phyloP scores from a whole-genome alignment of 2,888 invertebrate genomes.

The Tetragnatha montana region DNA sequence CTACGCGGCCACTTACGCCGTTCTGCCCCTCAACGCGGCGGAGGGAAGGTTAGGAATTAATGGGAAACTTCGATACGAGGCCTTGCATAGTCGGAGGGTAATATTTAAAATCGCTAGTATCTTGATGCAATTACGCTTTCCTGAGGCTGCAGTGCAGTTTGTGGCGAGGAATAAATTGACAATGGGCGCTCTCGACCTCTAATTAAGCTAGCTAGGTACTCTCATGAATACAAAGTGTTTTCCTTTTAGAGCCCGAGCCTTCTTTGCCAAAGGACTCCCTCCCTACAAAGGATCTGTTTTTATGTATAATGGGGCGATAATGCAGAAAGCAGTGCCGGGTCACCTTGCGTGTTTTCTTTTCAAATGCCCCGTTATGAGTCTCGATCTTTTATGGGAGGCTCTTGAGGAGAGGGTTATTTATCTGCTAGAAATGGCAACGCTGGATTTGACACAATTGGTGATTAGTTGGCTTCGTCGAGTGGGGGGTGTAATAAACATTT shows the following conservation, averaged over 20 bases:
- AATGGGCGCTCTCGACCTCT: conserved; percentile 65
- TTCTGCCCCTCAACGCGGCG: conserved; percentile 37
- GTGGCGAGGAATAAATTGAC: conserved; percentile 69
- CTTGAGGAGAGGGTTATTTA: not conserved
- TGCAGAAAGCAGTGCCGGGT: not conserved
- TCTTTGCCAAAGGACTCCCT: conserved; percentile 26
- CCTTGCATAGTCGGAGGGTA: conserved; percentile 62
- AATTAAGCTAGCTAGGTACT: conserved; percentile 62
- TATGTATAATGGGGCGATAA: conserved; percentile 47
- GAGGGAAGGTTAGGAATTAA: conserved; percentile 64
- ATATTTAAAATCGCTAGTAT: conserved; percentile 68
- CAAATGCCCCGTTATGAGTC: not conserved
- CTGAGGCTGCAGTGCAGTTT: conserved; percentile 66
- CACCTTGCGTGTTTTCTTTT: not conserved
- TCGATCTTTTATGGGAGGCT: not conserved
- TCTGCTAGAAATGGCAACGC: not conserved
- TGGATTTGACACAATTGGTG: not conserved
- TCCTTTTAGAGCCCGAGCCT: no score
- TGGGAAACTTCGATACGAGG: conserved; percentile 63
- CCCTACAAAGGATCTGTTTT: conserved; percentile 27
- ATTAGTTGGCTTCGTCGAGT: not conserved
- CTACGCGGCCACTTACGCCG: not conserved
- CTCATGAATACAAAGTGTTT: conserved; percentile 59
- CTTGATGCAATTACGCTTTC: conserved; percentile 65
- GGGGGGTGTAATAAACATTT: not conserved